Base-by-base conservation (phyloP, 2,888 invertebrate genomes). In the Lordiphosa fenestrarum region DNA sequence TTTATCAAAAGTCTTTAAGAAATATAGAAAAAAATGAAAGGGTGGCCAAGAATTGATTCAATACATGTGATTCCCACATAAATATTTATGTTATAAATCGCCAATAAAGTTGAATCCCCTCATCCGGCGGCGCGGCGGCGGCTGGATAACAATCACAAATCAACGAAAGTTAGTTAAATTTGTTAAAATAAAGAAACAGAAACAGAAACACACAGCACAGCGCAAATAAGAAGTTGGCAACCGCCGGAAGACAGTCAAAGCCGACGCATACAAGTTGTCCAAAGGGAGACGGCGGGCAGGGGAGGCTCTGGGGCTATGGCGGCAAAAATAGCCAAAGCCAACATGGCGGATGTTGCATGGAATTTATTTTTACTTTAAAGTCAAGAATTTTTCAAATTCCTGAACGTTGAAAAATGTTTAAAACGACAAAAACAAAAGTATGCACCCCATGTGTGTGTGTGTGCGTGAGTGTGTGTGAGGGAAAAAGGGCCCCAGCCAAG, bases 301-400 rank as follows among this genome's bases (percentile, higher is more conserved):
- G 15, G 44, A 33, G 15, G 44, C 44, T 33, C 15, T 44, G 44
- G 25, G 42, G 13, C 44, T 15, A 44, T 44, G 44, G 78, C 73
- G 81, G 73, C 73, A 74, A 80, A 80, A 74, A 74, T 74, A 74
- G 73, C 81, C 76, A 76, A 74, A 74, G 81, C 76, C 80, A 78
- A 82, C 77, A 82, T 77, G 80, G 83, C 83, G 80, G 80, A 78
- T 77, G 83, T 78, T 75, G 80, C 75, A 77, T 82, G 77, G 77
- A 77, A 77, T 77, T 82, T 77, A 82, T 82, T 77, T 82, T 77
- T 77, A 80, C 83, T 78, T 77, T 77, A 82, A 77, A 77, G 80
- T 82, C 78, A 82, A 78, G 76, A 77, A 77, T 77, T 82, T 75
- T 75, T 82, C 50, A 68, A 82, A 77, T 77, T 83, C 83, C 77